Base-by-base conservation (phyloP, 1,140 invertebrate genomes). In the Drosophila watanabei region DNA sequence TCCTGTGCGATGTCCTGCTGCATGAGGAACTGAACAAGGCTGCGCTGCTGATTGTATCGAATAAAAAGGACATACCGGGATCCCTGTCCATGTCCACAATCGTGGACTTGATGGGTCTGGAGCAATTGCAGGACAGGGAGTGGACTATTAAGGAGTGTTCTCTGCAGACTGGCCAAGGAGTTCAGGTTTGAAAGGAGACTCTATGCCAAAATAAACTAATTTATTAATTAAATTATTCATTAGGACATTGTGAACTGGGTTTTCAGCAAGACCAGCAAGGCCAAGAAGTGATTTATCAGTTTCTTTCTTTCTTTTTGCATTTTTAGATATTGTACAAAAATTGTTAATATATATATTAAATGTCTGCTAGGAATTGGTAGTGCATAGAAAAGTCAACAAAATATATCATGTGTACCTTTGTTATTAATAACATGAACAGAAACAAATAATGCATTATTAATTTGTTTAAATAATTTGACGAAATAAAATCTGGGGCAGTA, bases 1-100 rank as follows among this genome's bases (percentile, higher is more conserved):
- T 99, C 93, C 93, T 99, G 48, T 95, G 96, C 32, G 98, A 99
- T 92, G 94, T 99, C 11, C 93, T 99, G 39, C 94, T 96, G 45
- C 98, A 99, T 93, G 98, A 99, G 49, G 99, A 99, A 93, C 94
- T 99, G 46, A 93, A 95, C n/a, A 96, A 96, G 24, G 96, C 97
- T 0, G 96, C 97, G 0, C 35, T 88, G 6, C 20, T 88, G 10
- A 46, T 88, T 9, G 24, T 88, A 66, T 79, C 78, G 37, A 88
- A 88, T 41, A 88, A 88, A 51, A 79, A 69, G 41, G 84, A 89
- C 14, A n/a, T 18, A 0, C 9, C 11, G 11, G 64, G 80, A n/a
- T 79, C 81, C 9, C 4, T 88, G 28, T 10, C 80, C 30, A 11
- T 45, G 10, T 49, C 61, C 41, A 54, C 72, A 11, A 33, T 88